Percentiles rank a stretch among this genome's conserved stretches.
Evolutionary conservation across 2,113 vertebrate genomes (phyloP).

Genomic region (Fukomys damarensis): DNA sequence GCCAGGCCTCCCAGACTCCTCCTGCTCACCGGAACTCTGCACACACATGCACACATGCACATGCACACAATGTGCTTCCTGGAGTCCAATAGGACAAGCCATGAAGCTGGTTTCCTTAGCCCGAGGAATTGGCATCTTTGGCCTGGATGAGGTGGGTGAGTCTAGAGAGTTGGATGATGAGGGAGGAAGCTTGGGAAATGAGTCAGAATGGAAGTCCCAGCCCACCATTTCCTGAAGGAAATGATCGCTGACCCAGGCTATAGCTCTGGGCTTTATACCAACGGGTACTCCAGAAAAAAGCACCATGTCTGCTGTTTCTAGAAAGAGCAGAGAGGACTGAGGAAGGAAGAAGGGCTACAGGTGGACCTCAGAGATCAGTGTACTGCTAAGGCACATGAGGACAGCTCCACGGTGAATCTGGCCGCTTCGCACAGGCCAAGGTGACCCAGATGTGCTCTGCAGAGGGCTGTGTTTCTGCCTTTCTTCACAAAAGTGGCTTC

Average conservation of each 20-base stretch:
- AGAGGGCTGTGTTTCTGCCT: background rate
- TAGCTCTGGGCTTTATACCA: background rate
- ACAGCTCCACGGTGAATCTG: background rate
- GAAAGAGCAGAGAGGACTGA: background rate
- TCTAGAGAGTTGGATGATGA: background rate
- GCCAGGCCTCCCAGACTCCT: background rate
- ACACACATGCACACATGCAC: accelerated
- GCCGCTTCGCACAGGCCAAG: accelerated
- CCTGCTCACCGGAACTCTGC: background rate
- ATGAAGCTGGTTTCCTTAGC: background rate
- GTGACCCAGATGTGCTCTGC: background rate
- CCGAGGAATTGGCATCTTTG: background rate
- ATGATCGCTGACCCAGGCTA: accelerated
- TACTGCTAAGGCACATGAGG: accelerated
- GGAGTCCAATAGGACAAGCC: background rate
- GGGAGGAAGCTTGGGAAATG: background rate
- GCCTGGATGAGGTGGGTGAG: background rate
- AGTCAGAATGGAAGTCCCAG: background rate
- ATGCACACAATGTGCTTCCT: no score
- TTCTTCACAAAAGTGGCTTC: background rate
- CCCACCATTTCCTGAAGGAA: background rate
- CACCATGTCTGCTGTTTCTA: background rate
- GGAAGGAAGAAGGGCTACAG: background rate
- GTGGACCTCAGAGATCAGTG: accelerated
- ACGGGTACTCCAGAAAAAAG: background rate